Evolutionary conservation across 2,797 vertebrate species (phyloP).

Genomic region (Darevskia nairensis): DNA sequence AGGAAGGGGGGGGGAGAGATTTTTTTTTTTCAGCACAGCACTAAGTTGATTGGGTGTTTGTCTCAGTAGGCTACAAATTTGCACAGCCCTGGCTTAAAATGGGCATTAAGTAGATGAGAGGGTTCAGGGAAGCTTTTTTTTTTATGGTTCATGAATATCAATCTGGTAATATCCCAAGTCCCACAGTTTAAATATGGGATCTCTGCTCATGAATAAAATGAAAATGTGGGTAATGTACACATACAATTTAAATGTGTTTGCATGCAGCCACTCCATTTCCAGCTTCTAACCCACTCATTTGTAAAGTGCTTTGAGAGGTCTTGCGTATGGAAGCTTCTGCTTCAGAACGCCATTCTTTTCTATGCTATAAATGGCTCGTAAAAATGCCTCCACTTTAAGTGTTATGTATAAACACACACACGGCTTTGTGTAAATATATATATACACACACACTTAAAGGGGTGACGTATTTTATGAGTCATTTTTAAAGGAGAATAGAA

Average conservation of each 20-base stretch:
- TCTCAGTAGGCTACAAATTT: background rate
- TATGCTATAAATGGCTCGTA: slow-evolving; percentile 43
- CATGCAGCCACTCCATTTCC: slow-evolving; percentile 6
- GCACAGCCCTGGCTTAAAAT: background rate
- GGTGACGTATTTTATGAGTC: slow-evolving; percentile 23
- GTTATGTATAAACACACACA: background rate
- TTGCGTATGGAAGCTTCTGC: slow-evolving; percentile 29
- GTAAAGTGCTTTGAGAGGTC: slow-evolving; percentile 37
- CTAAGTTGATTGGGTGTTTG: background rate
- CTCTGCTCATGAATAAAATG: slow-evolving; percentile 11
- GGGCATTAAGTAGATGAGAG: background rate
- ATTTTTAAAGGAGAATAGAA: slow-evolving; percentile 28
- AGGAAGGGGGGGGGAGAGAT: too few relatives aligned
- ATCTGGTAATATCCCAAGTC: slow-evolving; percentile 23
- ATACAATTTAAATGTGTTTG: slow-evolving; percentile 36
- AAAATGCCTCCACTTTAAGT: slow-evolving; percentile 44
- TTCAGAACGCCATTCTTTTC: slow-evolving; percentile 28
- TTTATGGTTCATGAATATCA: background rate
- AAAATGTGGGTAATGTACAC: slow-evolving; percentile 24
- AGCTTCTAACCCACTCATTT: slow-evolving; percentile 50
- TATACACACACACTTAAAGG: slow-evolving; percentile 8
- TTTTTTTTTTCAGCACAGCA: too few relatives aligned
- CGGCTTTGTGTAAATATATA: background rate
- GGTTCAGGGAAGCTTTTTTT: background rate
- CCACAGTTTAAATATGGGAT: slow-evolving; percentile 24